phyloP scores from a whole-genome alignment of 2,113 vertebrate species.

The Solea solea region DNA sequence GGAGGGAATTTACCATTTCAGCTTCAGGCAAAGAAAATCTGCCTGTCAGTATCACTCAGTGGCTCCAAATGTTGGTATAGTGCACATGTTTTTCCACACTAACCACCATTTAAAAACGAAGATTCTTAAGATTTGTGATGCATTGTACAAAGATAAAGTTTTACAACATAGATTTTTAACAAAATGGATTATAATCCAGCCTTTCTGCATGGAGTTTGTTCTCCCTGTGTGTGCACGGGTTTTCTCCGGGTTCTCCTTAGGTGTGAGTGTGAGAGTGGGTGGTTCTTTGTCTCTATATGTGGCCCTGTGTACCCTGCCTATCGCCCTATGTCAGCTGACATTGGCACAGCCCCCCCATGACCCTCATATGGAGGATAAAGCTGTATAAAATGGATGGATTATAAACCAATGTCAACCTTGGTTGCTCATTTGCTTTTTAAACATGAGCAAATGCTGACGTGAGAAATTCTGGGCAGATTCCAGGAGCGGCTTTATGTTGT shows the following conservation, averaged over 20 bases:
- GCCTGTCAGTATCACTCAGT: neutral
- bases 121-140: neutral
- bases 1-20: neutral
- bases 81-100: neutral
- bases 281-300: too few relatives aligned
- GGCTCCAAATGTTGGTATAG: neutral
- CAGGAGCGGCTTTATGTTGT: neutral
- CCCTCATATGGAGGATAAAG: too few relatives aligned
- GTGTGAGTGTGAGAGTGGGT: too few relatives aligned
- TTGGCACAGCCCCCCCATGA: too few relatives aligned
- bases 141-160: neutral
- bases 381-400: too few relatives aligned
- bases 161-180: neutral
- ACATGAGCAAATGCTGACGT: neutral
- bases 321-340: too few relatives aligned
- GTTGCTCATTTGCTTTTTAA: neutral
- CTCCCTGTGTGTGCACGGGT: too few relatives aligned
- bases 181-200: neutral
- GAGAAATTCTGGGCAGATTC: neutral
- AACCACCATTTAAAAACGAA: too few relatives aligned
- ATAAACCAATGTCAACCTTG: too few relatives aligned
- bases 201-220: too few relatives aligned
- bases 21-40: neutral
- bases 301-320: too few relatives aligned
- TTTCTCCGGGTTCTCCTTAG: too few relatives aligned